phyloP scores from a whole-genome alignment of 1,140 invertebrate species.

The Sycobia sp. region DNA sequence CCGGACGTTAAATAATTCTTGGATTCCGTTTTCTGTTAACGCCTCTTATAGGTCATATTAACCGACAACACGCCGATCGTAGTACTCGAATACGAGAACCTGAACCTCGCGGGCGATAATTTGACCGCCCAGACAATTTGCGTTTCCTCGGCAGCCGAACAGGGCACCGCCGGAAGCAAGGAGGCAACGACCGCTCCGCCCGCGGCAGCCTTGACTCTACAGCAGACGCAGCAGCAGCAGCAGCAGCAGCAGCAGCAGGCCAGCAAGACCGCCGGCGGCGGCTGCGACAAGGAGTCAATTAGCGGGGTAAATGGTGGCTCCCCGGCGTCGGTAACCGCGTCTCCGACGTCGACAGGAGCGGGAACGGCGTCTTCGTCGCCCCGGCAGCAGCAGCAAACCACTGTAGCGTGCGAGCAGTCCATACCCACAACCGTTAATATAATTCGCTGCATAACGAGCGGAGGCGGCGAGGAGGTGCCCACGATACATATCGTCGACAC shows the following conservation, averaged over 20 bases:
- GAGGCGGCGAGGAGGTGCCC: constrained; percentile 51
- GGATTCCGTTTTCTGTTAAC: background rate
- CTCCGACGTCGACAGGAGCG: background rate
- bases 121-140: constrained; percentile 17
- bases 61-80: constrained; percentile 29
- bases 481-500: constrained; percentile 60
- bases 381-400: background rate
- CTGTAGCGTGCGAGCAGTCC: constrained; percentile 28
- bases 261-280: background rate
- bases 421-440: constrained; percentile 43
- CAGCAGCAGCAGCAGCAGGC: background rate
- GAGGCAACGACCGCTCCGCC: background rate
- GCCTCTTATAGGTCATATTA: constrained; percentile 24
- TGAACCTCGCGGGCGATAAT: constrained; percentile 38
- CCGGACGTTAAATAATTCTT: too few relatives aligned
- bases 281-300: background rate
- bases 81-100: constrained; percentile 38
- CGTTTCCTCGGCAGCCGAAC: constrained; percentile 1
- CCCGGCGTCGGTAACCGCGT: background rate
- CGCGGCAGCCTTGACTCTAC: background rate
- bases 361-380: background rate
- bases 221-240: background rate
- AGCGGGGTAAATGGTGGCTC: too few relatives aligned
- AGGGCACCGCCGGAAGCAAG: too few relatives aligned
- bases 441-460: constrained; percentile 47